Evolutionary conservation across 2,888 invertebrate genomes (phyloP), one percentile per base, ranked within the genome.

Genomic region (Heterodera filipjevi): DNA sequence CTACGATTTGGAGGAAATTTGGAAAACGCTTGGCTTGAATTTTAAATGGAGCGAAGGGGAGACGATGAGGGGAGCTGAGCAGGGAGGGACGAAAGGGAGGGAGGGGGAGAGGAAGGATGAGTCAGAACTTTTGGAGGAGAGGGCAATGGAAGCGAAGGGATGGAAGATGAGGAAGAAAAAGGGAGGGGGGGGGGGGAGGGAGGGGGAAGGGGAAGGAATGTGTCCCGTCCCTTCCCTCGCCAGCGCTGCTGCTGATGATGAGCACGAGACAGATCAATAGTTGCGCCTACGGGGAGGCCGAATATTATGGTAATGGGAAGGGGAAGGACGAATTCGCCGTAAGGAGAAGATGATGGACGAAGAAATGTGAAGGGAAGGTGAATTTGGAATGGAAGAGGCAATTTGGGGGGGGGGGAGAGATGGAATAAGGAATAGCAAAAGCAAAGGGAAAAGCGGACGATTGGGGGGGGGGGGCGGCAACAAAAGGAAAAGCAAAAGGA

Each of bases 291-390:
- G 39, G 59, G 59, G 33, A 76, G 76, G 22, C 32, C n/a, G 39
- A 66, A 70, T 71, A 74, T 74, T 74, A 74, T 70, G 39, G 70
- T 49, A 35, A 71, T 53, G 33, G 33, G 66, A n/a, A 30, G 19
- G 49, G 44, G 53, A 75, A 22, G 27, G 44, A 75, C 44, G 70
- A 76, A 27, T 27, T 22, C 59, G 49, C 3, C 46, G 32, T 39
- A 74, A n/a, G n/a, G 27, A 53, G 35, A 59, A 53, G 30, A 46
- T n/a, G 44, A 30, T 27, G 44, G 49, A 39, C 32, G 32, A 30
- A 77, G 27, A 12, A 77, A 35, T 73, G n/a, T 12, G 30, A 19
- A 30, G 39, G 14, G 76, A 73, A 76, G 44, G 44, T 44, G 19
- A 71, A 6, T 12, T 32, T 32, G 44, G 22, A 22, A 10, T 35